Conservation (phyloP, 2,113 vertebrate genomes). For the Lampris megalopsis region DNA sequence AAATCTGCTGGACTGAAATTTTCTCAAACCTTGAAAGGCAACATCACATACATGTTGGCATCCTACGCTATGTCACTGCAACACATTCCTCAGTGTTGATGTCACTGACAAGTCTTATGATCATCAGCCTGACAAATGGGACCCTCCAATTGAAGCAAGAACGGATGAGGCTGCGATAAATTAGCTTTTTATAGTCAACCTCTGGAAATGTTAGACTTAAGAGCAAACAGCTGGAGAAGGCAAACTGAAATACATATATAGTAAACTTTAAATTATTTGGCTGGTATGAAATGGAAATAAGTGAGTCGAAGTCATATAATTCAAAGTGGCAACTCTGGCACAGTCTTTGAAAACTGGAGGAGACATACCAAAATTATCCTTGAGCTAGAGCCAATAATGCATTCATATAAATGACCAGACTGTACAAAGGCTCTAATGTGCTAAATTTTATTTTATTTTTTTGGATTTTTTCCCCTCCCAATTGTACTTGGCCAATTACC, state of each 20-base stretch:
- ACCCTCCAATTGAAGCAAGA: conserved; percentile 26
- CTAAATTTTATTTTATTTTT: no score
- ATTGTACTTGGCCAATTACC: no score
- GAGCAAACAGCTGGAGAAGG: conserved; percentile 8
- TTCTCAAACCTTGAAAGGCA: background rate
- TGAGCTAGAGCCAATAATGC: no score
- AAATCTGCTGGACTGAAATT: background rate
- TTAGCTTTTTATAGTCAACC: background rate
- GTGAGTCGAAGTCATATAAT: background rate
- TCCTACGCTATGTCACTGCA: conserved; percentile 14
- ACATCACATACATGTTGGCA: conserved; percentile 25
- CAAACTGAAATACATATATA: background rate
- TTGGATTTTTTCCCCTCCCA: no score
- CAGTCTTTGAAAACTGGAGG: background rate
- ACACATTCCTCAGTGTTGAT: conserved; percentile 25
- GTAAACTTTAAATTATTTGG: no score
- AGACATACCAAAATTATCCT: background rate
- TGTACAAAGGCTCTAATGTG: no score
- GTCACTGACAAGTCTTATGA: conserved; percentile 10
- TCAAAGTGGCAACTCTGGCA: background rate
- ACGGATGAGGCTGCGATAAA: background rate
- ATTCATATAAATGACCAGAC: no score
- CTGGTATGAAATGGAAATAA: no score
- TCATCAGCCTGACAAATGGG: background rate
- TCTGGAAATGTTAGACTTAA: conserved; percentile 30